phyloP scores from a whole-genome alignment of 2,888 invertebrate genomes.

The Papilio protenor region DNA sequence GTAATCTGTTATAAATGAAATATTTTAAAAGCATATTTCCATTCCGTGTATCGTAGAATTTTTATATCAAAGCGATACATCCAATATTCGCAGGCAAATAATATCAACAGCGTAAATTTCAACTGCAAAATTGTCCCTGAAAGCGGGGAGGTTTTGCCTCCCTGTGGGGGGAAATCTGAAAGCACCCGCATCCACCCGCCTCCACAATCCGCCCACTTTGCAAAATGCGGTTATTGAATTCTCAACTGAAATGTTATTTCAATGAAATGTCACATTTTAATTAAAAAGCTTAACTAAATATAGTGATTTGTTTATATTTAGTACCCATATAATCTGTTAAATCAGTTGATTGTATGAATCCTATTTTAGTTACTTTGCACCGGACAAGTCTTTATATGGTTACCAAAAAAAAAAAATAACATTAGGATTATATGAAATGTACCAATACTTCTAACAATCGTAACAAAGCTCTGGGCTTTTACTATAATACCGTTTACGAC shows the following conservation, averaged over 20 bases:
- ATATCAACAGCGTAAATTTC: neutral
- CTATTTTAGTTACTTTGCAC: neutral
- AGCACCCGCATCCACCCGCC: neutral
- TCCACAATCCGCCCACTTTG: neutral
- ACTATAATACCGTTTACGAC: no score
- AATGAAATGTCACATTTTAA: neutral
- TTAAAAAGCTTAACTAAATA: neutral
- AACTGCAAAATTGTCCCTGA: neutral
- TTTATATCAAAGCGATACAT: neutral
- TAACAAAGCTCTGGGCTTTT: no score
- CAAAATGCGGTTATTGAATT: constrained; percentile 1
- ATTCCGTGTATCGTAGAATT: neutral
- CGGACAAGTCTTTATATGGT: neutral
- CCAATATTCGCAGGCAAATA: neutral
- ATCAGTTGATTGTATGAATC: neutral
- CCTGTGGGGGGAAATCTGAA: neutral
- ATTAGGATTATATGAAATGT: no score
- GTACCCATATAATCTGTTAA: neutral
- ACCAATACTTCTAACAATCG: no score
- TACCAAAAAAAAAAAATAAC: neutral
- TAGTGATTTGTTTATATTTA: neutral
- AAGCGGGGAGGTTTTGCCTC: neutral
- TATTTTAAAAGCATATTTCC: neutral
- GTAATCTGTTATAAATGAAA: neutral
- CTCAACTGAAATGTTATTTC: neutral